These are phyloP conservation scores for Aviceda subcristata DNA, from an alignment of 2,113 vertebrate species.

Conservation along the genomic window DNA sequence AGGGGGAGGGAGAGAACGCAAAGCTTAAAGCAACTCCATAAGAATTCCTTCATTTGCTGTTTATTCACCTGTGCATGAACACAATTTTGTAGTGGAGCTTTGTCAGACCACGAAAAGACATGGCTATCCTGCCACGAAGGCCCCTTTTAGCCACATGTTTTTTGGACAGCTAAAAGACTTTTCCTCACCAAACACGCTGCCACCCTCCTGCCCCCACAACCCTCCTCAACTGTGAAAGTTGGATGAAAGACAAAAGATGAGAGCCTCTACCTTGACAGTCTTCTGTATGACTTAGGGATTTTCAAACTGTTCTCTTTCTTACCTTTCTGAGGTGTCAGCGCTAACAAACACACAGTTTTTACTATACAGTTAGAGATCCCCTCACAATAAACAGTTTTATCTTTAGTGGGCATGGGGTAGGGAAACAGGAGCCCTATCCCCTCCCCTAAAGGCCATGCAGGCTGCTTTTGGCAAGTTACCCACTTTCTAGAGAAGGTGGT, in stretches of 20 bases:
- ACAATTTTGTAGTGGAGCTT: background rate
- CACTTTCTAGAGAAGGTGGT: background rate
- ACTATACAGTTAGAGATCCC: background rate
- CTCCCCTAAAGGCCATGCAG: background rate
- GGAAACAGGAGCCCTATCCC: background rate
- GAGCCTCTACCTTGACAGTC: background rate
- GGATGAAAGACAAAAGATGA: background rate
- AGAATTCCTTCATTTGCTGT: background rate
- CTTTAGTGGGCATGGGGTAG: background rate
- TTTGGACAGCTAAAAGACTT: background rate
- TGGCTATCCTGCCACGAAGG: background rate
- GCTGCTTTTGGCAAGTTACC: conserved; percentile 60
- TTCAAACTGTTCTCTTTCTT: background rate
- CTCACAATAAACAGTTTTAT: background rate
- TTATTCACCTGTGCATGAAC: conserved; percentile 4
- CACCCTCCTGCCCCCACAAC: fast-evolving
- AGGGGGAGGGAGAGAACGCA: background rate
- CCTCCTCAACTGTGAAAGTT: background rate
- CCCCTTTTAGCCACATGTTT: background rate
- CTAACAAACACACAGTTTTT: background rate
- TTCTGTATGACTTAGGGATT: background rate
- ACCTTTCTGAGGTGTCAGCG: background rate
- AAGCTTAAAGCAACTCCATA: background rate
- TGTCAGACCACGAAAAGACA: background rate
- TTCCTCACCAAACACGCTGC: background rate